Percentiles rank a stretch among this genome's conserved stretches.
These are phyloP conservation scores for Crenuchus spilurus DNA, from an alignment of 2,797 vertebrate species.

Conservation along the genomic window DNA sequence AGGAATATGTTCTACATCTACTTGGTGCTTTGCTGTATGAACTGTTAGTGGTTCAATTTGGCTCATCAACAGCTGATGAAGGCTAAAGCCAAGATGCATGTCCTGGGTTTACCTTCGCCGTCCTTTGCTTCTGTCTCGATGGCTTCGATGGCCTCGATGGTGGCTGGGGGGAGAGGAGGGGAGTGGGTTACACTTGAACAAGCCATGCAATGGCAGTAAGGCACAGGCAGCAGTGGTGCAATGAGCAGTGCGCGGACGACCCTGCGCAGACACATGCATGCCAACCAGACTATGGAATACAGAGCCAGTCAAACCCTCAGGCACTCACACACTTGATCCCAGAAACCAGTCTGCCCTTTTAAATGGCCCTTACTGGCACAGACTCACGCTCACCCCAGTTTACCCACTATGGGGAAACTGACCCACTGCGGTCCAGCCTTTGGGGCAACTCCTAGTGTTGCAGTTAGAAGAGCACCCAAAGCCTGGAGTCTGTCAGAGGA, in stretches of 20 bases:
- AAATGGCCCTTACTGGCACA: conserved; percentile 16
- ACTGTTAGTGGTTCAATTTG: conserved; percentile 33
- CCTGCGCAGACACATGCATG: conserved; percentile 59
- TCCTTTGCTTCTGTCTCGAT: conserved; percentile 80
- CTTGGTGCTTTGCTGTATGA: conserved; percentile 10
- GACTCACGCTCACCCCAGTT: conserved; percentile 54
- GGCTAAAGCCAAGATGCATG: conserved; percentile 35
- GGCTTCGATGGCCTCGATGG: conserved; percentile 87
- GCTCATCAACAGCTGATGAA: conserved; percentile 45
- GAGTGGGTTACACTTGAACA: conserved; percentile 78
- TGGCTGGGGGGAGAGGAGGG: conserved; percentile 81
- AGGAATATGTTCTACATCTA: not conserved
- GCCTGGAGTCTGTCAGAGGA: conserved; percentile 54
- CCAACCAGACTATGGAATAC: conserved; percentile 63
- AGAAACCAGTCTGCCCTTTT: conserved; percentile 13
- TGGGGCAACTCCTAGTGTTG: conserved; percentile 44
- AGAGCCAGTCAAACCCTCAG: conserved; percentile 48
- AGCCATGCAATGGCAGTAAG: conserved; percentile 79
- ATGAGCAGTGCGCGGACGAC: conserved; percentile 51
- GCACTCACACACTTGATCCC: conserved; percentile 28
- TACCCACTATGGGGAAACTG: conserved; percentile 48
- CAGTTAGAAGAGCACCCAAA: conserved; percentile 54
- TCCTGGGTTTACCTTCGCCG: conserved; percentile 80
- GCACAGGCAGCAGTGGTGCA: conserved; percentile 67
- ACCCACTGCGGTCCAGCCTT: conserved; percentile 55